These are phyloP conservation scores for Coronaproctus castanopsis DNA, from an alignment of 2,888 invertebrate species.

Conservation along the genomic window DNA sequence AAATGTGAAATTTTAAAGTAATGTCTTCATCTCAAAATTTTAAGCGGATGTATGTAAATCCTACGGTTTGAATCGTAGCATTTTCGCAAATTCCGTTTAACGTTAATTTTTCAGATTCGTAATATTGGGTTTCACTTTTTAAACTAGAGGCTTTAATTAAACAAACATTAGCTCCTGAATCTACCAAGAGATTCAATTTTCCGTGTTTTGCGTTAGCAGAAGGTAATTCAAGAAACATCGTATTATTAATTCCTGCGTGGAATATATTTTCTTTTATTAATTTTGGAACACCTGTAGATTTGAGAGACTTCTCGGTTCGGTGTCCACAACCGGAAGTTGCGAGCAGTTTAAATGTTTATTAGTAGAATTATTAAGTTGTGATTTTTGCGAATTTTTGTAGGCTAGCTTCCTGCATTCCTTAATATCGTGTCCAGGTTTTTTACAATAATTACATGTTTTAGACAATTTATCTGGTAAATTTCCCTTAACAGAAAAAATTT, in stretches of 20 bases:
- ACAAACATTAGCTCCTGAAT: not conserved
- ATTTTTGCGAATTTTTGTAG: not conserved
- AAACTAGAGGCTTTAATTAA: not conserved
- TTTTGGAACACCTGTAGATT: not conserved
- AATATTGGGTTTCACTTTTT: not conserved
- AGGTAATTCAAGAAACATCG: not conserved
- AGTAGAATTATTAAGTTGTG: no score
- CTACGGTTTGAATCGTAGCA: not conserved
- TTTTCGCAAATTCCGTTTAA: not conserved
- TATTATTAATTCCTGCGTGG: not conserved
- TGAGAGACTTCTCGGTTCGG: not conserved
- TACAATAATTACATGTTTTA: slow-evolving; percentile 2
- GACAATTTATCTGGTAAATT: not conserved
- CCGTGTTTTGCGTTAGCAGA: not conserved
- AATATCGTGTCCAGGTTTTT: slow-evolving; percentile 3
- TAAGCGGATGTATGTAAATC: not conserved
- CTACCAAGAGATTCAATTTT: not conserved
- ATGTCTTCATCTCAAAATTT: not conserved
- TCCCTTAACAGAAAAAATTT: not conserved
- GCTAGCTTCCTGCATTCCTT: not conserved
- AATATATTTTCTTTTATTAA: not conserved
- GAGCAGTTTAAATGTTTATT: not conserved
- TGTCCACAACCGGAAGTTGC: not conserved
- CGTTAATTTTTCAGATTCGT: not conserved
- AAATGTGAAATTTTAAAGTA: not conserved